Conservation (phyloP, 2,113 vertebrate genomes). For the Eubucco bourcierii region DNA sequence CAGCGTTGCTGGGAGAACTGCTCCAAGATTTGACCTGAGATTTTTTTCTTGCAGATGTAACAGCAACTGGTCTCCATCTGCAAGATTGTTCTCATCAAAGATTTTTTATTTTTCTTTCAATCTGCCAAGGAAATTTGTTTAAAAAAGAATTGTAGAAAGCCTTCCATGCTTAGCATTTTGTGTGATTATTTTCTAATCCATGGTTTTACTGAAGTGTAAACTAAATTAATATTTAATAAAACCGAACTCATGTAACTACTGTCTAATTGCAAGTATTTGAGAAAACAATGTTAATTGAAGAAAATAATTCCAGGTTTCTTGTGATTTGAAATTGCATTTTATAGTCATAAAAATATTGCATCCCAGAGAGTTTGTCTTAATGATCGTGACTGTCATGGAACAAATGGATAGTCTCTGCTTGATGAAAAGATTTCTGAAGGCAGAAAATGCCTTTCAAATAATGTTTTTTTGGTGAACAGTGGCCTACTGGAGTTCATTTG, state of each 20-base stretch:
- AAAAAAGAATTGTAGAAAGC: accelerated
- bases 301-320: not conserved
- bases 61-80: not conserved
- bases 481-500: not conserved
- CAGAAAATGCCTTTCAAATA: not conserved
- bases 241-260: not conserved
- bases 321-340: not conserved
- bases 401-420: not conserved
- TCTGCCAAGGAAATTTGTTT: not conserved
- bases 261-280: not conserved
- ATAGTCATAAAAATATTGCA: not conserved
- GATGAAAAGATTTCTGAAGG: not conserved
- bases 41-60: not conserved
- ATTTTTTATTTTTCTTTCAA: not conserved
- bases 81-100: not conserved
- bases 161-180: not conserved
- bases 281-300: not conserved
- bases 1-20: not conserved
- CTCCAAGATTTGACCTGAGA: not conserved
- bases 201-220: not conserved
- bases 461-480: not conserved
- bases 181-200: not conserved
- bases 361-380: not conserved
- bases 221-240: not conserved
- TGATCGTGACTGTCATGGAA: not conserved